phyloP scores from a whole-genome alignment of 1,140 invertebrate genomes.

The Teleogryllus occipitalis region DNA sequence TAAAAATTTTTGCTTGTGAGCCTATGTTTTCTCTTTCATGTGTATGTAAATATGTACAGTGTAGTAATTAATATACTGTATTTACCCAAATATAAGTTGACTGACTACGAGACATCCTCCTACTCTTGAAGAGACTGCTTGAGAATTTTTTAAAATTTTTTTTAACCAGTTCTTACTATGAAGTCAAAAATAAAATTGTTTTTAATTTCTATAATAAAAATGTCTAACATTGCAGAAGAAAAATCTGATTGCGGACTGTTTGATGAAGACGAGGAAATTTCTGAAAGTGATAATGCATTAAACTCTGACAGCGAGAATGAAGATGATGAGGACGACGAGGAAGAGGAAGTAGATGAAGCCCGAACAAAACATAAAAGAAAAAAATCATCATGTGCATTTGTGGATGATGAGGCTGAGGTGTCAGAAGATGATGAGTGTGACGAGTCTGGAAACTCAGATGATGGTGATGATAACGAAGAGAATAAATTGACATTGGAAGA shows the following conservation, averaged over 20 bases:
- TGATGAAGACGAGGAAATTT: not conserved
- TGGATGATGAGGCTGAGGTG: not conserved
- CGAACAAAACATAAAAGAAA: not conserved
- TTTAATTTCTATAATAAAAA: not conserved
- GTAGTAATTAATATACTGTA: no score
- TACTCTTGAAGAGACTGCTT: no score
- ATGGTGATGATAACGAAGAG: no score
- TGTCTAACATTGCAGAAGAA: not conserved
- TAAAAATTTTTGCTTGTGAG: no score
- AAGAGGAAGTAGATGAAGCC: not conserved
- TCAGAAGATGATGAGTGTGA: not conserved
- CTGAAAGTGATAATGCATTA: not conserved
- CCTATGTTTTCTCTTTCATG: no score
- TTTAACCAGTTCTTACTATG: no score
- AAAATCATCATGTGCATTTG: not conserved
- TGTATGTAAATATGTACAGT: no score
- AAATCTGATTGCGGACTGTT: not conserved
- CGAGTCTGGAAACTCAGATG: not conserved
- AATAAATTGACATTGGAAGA: no score
- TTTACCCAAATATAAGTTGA: no score
- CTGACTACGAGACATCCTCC: no score
- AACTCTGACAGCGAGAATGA: not conserved
- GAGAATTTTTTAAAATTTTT: no score
- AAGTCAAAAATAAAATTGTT: no score
- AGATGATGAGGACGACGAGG: not conserved